A percentile compares a stretch with the other conserved stretches of the same genome.
These are phyloP conservation scores for Pinna nobilis DNA, from an alignment of 1,140 invertebrate genomes.

Conservation along the genomic window DNA sequence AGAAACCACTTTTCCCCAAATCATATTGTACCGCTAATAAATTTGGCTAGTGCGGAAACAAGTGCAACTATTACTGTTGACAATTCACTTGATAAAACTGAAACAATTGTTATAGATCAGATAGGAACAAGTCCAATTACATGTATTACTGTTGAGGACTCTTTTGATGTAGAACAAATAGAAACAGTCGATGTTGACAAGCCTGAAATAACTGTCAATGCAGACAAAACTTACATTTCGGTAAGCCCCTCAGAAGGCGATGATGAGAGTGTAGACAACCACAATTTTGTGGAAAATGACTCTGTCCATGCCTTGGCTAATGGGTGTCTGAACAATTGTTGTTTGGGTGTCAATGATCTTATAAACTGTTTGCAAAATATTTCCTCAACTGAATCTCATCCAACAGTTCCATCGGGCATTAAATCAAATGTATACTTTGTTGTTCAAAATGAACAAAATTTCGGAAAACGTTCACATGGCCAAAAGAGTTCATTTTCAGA, in stretches of 20 bases:
- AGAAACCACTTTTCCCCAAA: not conserved
- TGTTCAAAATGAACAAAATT: constrained; percentile 32
- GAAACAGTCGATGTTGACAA: not conserved
- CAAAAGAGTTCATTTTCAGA: constrained; percentile 37
- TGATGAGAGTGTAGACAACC: not conserved
- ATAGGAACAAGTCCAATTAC: not conserved
- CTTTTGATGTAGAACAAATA: not conserved
- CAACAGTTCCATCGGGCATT: constrained; percentile 7
- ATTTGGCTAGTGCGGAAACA: too few relatives aligned
- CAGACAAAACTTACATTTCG: too few relatives aligned
- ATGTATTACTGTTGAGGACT: not conserved
- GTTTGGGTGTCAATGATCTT: constrained; percentile 1
- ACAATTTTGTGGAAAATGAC: not conserved
- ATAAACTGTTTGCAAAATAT: not conserved
- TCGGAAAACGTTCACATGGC: constrained; percentile 7
- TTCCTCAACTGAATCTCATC: not conserved
- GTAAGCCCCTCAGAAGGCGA: not conserved
- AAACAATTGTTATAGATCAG: not conserved
- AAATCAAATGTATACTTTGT: constrained; percentile 42
- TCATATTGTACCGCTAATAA: constrained; percentile 11
- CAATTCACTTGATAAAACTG: not conserved
- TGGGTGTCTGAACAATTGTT: constrained; percentile 4
- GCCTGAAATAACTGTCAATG: not conserved
- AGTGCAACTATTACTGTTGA: too few relatives aligned
- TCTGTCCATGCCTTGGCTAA: constrained; percentile 14